Conservation (phyloP, 1,140 invertebrate species). For the Venustaconcha ellipsiformis region DNA sequence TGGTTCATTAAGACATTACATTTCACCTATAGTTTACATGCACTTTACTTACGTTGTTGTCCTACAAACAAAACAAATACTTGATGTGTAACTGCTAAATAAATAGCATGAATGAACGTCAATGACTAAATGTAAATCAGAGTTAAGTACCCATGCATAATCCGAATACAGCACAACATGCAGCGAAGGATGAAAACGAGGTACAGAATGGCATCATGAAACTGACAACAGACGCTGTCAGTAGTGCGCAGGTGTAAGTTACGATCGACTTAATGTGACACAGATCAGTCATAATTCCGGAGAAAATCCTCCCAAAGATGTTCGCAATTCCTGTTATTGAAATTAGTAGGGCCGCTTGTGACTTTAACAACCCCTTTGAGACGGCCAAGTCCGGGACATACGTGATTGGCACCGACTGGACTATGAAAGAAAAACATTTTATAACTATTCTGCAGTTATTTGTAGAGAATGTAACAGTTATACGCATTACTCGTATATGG, state of each 20-base stretch:
- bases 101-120: too few relatives aligned
- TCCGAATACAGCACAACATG: constrained; percentile 48
- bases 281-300: constrained; percentile 51
- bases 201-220: constrained; percentile 47
- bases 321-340: constrained; percentile 60
- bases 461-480: neutral
- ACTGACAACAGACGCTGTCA: constrained; percentile 42
- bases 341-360: constrained; percentile 46
- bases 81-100: too few relatives aligned
- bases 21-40: neutral
- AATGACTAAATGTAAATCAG: neutral
- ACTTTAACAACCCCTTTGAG: constrained; percentile 37
- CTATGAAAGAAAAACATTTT: constrained; percentile 32
- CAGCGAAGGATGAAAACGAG: constrained; percentile 26
- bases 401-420: constrained; percentile 54
- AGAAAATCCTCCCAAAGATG: constrained; percentile 45
- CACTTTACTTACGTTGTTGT: too few relatives aligned
- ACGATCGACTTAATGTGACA: constrained; percentile 43
- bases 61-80: too few relatives aligned
- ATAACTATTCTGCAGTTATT: neutral
- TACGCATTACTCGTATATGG: too few relatives aligned
- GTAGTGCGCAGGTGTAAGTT: constrained; percentile 46
- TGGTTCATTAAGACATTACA: neutral
- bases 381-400: constrained; percentile 57
- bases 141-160: constrained; percentile 59